Base-by-base conservation (phyloP, 53 echinoderm and acorn worm species). In the Temnopleurus reevesii region DNA sequence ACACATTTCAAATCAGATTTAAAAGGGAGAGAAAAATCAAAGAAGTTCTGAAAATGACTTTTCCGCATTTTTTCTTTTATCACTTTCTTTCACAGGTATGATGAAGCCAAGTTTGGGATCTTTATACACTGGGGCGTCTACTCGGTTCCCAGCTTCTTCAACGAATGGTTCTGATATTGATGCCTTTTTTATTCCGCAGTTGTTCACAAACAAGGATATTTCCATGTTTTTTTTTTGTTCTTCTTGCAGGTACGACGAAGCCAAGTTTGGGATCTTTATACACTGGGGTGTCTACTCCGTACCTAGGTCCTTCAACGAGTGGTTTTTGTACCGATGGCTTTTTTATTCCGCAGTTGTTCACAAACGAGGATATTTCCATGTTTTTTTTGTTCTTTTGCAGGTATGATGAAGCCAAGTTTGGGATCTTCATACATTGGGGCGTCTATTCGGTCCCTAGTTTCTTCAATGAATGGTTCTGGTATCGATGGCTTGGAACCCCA, bases 121-220 rank as follows among this genome's bases (percentile, higher is more conserved):
- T 95, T 95, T 86, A 95, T 95, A 77, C 93, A 93, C 58, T 95
- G 95, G 95, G 95, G 95, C 12, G 91, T 95, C 9, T 95, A 83
- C 86, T 95, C 95, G 4, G 95, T 95, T 46, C 95, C 95, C 3
- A 92, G 92, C 71, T 92, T 89, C 59, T 93, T 91, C 91, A 66
- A 38, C 17, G 93, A 56, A 84, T 19, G 58, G 64, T 95, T 93
- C 80, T 94, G 93, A 93, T 84, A 53, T 6, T 53, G 77, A 34
- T 95, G 93, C 93, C 38, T 89, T 46, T 1, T 41, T 25, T 15
- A 46, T 12, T n/a, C n/a, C n/a, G n/a, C n/a, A n/a, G n/a, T n/a
- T n/a, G n/a, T n/a, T n/a, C n/a, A n/a, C n/a, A n/a, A n/a, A n/a
- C n/a, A n/a, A n/a, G n/a, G n/a, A n/a, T n/a, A n/a, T n/a, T n/a